These are phyloP conservation scores for Agonopterix arenella DNA, from an alignment of 2,888 invertebrate genomes.

Conservation along the genomic window DNA sequence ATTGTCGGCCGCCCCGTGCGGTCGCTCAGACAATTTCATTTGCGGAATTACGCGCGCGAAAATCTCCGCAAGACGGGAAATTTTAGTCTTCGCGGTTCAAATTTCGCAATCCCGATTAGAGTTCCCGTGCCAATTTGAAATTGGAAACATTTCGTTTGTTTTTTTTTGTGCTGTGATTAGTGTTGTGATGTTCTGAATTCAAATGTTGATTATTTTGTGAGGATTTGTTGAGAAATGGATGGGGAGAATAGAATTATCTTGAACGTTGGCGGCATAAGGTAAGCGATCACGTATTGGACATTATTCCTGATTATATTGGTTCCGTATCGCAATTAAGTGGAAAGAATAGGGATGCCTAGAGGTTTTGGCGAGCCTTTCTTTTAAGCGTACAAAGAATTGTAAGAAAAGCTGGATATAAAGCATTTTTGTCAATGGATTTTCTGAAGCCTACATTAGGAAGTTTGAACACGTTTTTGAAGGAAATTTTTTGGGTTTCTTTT, in stretches of 20 bases:
- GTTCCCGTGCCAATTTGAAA: no score
- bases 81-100: not conserved
- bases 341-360: not conserved
- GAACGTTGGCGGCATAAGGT: slow-evolving; percentile 95
- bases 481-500: no score
- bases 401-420: not conserved
- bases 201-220: slow-evolving; percentile 30
- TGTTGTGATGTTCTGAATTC: slow-evolving; percentile 29
- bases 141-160: not conserved
- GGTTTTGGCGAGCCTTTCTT: not conserved
- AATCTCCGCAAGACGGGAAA: slow-evolving; percentile 10
- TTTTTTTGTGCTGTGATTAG: not conserved
- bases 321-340: slow-evolving; percentile 1
- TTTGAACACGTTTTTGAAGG: no score
- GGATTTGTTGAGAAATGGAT: slow-evolving; percentile 79
- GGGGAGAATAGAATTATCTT: slow-evolving; percentile 95
- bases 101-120: not conserved
- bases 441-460: no score
- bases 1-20: slow-evolving; percentile 26
- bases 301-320: slow-evolving; percentile 4
- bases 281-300: slow-evolving; percentile 14
- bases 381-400: not conserved
- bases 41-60: slow-evolving; percentile 15
- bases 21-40: slow-evolving; percentile 8
- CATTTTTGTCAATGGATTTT: not conserved